Base-by-base conservation (phyloP, 2,888 invertebrate genomes). In the Ichneumon xanthorius region DNA sequence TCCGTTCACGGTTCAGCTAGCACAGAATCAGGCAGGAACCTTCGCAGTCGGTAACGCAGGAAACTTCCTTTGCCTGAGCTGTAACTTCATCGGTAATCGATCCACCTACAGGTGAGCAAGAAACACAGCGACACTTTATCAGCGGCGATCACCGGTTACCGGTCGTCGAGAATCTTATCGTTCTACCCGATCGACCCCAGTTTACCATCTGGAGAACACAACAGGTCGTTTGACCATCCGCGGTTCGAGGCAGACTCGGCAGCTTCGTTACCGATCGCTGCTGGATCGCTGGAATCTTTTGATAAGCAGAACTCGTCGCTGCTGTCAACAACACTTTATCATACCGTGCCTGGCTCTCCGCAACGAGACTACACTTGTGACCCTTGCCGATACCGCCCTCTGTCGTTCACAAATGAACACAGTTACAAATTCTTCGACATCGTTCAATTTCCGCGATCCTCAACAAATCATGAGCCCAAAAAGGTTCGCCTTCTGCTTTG, bases 221-320 rank as follows among this genome's bases (percentile, higher is more conserved):
- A 65, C 63, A 55, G 79, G 61, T 79, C 48, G 22, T 19, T 33
- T n/a, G 16, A 73, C 50, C 22, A 16, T 11, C 37, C 4, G 16
- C 50, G 7, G 9, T 33, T 26, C 9, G 19, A 1, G 70, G 22
- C 37, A 45, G 67, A 30, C 16, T 22, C 50, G 26, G 40, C 50
- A 19, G 22, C 63, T 79, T 30, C 5, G n/a, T 82, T 82, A 78
- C 61, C 82, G 72, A 82, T 30, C 78, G 82, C 33, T 37, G 71
- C n/a, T 11, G 33, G 11, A 67, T 19, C 70, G 19, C 71, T 50
- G 55, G 11, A 30, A 53, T 45, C 48, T 50, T 70, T 16, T 3
- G 61, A 82, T 55, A 67, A 58, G 5, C 63, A 63, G 16, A 16
- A 33, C 11, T 16, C 22, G 16, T 30, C 37, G 16, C 7, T 55